phyloP scores from a whole-genome alignment of 2,113 vertebrate genomes.

The Thunnus maccoyii region DNA sequence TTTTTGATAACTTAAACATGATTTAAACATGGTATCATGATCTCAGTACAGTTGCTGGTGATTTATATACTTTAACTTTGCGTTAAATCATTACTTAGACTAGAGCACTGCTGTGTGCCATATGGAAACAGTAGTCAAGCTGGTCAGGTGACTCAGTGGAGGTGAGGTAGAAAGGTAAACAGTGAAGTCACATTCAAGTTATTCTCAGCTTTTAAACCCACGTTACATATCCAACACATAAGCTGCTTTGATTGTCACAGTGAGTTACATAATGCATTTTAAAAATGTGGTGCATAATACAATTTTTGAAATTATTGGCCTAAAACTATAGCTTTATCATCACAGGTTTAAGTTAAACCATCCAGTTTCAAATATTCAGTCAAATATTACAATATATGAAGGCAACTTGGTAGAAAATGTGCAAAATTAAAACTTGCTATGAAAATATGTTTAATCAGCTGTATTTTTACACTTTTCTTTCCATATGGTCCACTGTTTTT shows the following conservation, averaged over 20 bases:
- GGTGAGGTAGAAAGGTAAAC: slow-evolving; percentile 69
- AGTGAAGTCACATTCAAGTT: slow-evolving; percentile 42
- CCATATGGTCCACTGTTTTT: not conserved
- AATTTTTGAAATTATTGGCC: not conserved
- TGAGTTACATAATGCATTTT: not conserved
- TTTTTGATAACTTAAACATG: slow-evolving; percentile 4
- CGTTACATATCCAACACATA: not conserved
- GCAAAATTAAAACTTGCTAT: not conserved
- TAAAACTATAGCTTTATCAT: not conserved
- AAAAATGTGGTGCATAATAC: not conserved
- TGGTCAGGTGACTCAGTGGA: slow-evolving; percentile 66
- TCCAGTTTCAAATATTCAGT: not conserved
- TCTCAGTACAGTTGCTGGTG: not conserved
- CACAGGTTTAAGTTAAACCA: not conserved
- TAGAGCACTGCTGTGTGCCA: slow-evolving; percentile 51
- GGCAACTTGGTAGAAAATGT: too few relatives aligned
- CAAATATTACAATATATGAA: not conserved
- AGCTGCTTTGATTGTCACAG: not conserved
- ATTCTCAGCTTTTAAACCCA: slow-evolving; percentile 30
- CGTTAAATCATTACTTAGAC: slow-evolving; percentile 46
- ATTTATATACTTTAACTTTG: not conserved
- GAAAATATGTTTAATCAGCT: not conserved
- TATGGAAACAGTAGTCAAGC: slow-evolving; percentile 72
- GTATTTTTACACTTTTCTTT: not conserved
- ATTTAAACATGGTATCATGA: not conserved